Percentiles rank a stretch among this genome's conserved stretches.
Evolutionary conservation across 2,113 vertebrate genomes (phyloP).

Genomic region (Rhinoderma darwinii): DNA sequence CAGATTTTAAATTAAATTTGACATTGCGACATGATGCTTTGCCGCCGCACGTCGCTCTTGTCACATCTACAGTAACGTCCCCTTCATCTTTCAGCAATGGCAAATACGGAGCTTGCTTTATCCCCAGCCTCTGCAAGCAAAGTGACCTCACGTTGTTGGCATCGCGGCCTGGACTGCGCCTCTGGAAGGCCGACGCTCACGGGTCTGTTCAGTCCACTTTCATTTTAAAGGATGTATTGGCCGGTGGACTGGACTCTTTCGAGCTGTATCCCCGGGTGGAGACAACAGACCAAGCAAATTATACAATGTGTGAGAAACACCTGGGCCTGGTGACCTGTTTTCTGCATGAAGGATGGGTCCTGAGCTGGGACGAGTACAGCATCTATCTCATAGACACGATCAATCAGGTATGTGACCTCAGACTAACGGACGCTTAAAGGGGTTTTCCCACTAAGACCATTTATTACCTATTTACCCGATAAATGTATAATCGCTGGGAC

Average conservation of each 20-base stretch:
- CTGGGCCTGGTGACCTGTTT: slow-evolving; percentile 89
- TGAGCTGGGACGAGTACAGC: slow-evolving; percentile 97
- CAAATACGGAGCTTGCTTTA: slow-evolving; percentile 94
- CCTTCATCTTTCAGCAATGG: slow-evolving; percentile 79
- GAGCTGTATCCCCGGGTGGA: slow-evolving; percentile 86
- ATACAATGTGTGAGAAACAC: slow-evolving; percentile 80
- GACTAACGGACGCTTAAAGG: too few relatives aligned
- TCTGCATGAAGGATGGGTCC: slow-evolving; percentile 87
- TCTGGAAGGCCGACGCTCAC: slow-evolving; percentile 88
- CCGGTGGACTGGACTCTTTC: slow-evolving; percentile 81
- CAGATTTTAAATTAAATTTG: too few relatives aligned
- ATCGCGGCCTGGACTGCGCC: slow-evolving; percentile 88
- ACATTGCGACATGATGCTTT: too few relatives aligned
- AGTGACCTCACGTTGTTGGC: slow-evolving; percentile 90
- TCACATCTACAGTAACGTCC: background rate
- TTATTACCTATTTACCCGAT: too few relatives aligned
- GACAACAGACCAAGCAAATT: slow-evolving; percentile 69
- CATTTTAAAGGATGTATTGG: slow-evolving; percentile 86
- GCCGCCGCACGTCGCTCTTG: too few relatives aligned
- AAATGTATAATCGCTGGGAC: too few relatives aligned
- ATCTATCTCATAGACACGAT: slow-evolving; percentile 89
- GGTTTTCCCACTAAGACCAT: too few relatives aligned
- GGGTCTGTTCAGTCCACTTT: slow-evolving; percentile 90
- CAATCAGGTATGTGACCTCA: slow-evolving; percentile 78
- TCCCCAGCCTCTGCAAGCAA: slow-evolving; percentile 93